phyloP scores from a whole-genome alignment of 2,888 invertebrate genomes.

The Sarcophaga rosellei region DNA sequence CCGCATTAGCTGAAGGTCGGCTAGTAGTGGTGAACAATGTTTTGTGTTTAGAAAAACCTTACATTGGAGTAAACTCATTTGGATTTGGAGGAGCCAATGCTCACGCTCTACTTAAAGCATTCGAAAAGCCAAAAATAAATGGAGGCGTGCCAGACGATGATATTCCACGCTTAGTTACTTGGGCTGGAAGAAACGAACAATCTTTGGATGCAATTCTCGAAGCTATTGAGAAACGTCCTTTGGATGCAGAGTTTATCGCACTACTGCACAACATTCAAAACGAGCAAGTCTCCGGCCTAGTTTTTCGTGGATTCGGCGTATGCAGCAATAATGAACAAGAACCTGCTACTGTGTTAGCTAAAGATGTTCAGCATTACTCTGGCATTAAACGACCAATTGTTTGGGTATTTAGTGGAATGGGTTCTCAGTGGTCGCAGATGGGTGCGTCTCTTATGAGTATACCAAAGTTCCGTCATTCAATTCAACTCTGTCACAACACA shows the following conservation, averaged over 20 bases:
- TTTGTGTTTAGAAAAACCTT: conserved; percentile 87
- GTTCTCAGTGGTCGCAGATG: conserved; percentile 93
- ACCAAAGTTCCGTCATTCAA: conserved; percentile 87
- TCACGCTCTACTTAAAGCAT: conserved; percentile 76
- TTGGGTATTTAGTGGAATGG: conserved; percentile 95
- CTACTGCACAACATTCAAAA: conserved; percentile 84
- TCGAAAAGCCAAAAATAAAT: conserved; percentile 81
- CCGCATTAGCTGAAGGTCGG: conserved; percentile 84
- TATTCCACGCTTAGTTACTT: conserved; percentile 87
- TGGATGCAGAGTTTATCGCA: conserved; percentile 85
- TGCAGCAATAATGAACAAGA: conserved; percentile 74
- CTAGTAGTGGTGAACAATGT: conserved; percentile 88
- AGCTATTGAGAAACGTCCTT: conserved; percentile 84
- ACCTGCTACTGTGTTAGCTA: conserved; percentile 77
- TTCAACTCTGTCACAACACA: conserved; percentile 83
- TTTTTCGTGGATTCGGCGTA: conserved; percentile 89
- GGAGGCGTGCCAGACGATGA: conserved; percentile 85
- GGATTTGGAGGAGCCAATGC: conserved; percentile 96
- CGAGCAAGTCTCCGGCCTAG: conserved; percentile 84
- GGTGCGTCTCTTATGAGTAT: conserved; percentile 88
- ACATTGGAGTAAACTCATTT: conserved; percentile 93
- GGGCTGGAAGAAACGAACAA: conserved; percentile 86
- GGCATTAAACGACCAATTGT: conserved; percentile 88
- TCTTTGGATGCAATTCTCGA: conserved; percentile 88
- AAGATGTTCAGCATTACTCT: conserved; percentile 84